Percentiles rank a stretch among this genome's conserved stretches.
phyloP scores from a whole-genome alignment of 2,797 vertebrate genomes.

The Acridotheres tristis region DNA sequence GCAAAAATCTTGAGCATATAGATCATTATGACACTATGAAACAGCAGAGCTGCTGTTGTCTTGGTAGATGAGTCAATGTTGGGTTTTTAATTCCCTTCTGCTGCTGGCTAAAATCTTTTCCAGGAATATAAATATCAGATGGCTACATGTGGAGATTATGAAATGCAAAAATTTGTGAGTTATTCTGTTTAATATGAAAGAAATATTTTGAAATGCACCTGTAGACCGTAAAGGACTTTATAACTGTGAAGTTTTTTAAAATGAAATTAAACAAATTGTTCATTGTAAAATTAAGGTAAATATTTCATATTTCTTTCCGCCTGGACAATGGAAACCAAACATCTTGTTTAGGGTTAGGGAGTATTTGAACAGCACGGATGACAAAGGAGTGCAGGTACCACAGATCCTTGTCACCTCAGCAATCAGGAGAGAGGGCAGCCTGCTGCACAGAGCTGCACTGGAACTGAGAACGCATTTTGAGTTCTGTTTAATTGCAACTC shows the following conservation, averaged over 20 bases:
- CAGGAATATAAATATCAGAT: slow-evolving; percentile 36
- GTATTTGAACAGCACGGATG: not conserved
- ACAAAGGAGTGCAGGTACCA: not conserved
- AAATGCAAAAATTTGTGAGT: not conserved
- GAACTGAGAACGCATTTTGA: not conserved
- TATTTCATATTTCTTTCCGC: not conserved
- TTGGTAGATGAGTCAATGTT: slow-evolving; percentile 12
- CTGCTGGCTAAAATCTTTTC: slow-evolving; percentile 26
- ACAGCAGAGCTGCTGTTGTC: not conserved
- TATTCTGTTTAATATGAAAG: not conserved
- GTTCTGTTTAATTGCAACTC: not conserved
- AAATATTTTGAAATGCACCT: not conserved
- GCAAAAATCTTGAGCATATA: not conserved
- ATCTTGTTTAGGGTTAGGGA: not conserved
- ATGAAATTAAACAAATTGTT: not conserved
- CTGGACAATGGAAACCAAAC: not conserved
- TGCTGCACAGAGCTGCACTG: not conserved
- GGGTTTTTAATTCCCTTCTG: slow-evolving; percentile 13
- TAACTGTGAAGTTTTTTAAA: accelerated
- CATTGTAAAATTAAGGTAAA: not conserved
- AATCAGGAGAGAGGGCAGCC: not conserved
- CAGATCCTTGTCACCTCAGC: not conserved
- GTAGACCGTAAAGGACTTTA: not conserved
- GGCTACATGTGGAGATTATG: not conserved
- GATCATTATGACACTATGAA: not conserved